Conservation (phyloP, 2,113 vertebrate genomes). For the Labrus mixtus region DNA sequence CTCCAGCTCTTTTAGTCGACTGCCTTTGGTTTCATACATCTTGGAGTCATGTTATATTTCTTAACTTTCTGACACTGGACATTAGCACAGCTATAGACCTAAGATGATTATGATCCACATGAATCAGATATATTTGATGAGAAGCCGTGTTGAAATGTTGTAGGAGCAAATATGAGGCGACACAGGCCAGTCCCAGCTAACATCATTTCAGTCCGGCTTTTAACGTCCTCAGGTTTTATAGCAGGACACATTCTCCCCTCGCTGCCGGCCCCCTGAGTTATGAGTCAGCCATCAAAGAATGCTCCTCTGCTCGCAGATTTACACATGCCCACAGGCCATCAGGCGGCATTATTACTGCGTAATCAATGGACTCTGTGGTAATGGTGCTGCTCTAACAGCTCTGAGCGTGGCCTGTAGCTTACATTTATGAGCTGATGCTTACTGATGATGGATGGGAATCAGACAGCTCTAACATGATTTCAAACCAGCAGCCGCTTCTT, state of each 20-base stretch:
- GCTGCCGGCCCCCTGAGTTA: conserved; percentile 31
- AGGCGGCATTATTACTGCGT: conserved; percentile 30
- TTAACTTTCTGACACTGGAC: background rate
- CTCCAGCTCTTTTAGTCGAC: no score
- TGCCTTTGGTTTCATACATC: no score
- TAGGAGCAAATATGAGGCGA: background rate
- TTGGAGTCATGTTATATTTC: background rate
- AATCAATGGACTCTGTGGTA: conserved; percentile 43
- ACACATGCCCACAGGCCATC: conserved; percentile 25
- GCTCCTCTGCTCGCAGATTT: conserved; percentile 14
- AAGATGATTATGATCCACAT: background rate
- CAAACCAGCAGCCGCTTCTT: background rate
- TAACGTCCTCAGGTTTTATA: conserved; percentile 22
- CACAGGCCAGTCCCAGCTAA: background rate
- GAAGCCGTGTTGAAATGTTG: background rate
- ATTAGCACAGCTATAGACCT: background rate
- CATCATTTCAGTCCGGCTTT: conserved; percentile 19
- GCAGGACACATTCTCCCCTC: conserved; percentile 18
- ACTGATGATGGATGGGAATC: conserved; percentile 23
- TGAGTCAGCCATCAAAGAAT: conserved; percentile 10
- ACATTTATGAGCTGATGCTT: conserved; percentile 13
- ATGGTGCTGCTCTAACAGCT: conserved; percentile 18
- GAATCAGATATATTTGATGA: conserved; percentile 3
- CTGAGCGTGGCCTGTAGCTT: background rate
- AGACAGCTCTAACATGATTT: conserved; percentile 6